Evolutionary conservation across 2,888 invertebrate species (phyloP), one percentile per base, ranked within the genome.

Genomic region (Macaria notata): DNA sequence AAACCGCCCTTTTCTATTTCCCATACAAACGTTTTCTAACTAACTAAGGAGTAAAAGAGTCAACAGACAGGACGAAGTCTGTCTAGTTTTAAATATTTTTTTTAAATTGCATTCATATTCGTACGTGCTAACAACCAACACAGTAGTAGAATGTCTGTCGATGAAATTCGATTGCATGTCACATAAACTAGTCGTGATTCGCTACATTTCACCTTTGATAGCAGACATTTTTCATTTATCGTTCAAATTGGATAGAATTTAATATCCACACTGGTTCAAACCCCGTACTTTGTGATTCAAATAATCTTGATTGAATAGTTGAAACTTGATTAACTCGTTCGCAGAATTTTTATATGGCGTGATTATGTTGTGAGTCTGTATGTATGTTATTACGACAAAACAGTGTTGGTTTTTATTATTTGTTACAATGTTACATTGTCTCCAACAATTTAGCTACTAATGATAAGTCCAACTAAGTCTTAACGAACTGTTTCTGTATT

Each of bases 211-310:
- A 56, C 19, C 49, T n/a, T 33, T 56, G 53, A 50, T 56, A 38
- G 39, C 31, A 33, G 9, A 46, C 33, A 41, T 31, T 49, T 52
- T 54, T 52, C 33, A 36, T 56, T 64, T 61, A 51, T 62, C 53
- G 63, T 64, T 56, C 46, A 55, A 54, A 61, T 64, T 66, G 65
- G 64, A 66, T 66, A 54, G 59, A 49, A 44, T 60, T 63, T 72
- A 72, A 50, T 54, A 29, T 9, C 9, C 33, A 36, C 9, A 45
- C 46, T 46, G 50, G 58, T 60, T 52, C 38, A 9, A 49, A 58
- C 39, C 54, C 61, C 46, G 44, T 65, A 58, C 52, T 65, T 66
- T 66, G 48, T 48, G 49, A 46, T 58, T 61, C 59, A 58, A 69
- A 65, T 65, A 7, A 6, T 36, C 47, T 59, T 60, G 63, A 68